A percentile compares a stretch with the other conserved stretches of the same genome.
Conservation (phyloP, 1,140 invertebrate genomes). For the Periplaneta americana region DNA sequence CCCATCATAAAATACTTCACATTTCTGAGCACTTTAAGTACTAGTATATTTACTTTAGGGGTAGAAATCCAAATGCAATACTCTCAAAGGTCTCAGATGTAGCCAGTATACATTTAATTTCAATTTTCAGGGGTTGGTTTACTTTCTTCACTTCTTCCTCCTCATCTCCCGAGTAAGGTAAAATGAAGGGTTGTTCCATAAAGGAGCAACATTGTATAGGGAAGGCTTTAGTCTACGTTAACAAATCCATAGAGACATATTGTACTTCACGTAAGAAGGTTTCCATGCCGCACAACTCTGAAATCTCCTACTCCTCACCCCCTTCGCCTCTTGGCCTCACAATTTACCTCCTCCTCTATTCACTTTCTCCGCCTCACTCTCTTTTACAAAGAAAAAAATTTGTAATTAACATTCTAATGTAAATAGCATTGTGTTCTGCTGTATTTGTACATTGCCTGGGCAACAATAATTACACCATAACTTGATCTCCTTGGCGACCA, state of each 20-base stretch:
- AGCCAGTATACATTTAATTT: not conserved
- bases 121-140: not conserved
- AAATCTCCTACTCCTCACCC: too few relatives aligned
- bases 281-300: not conserved
- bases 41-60: too few relatives aligned
- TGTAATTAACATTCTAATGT: not conserved
- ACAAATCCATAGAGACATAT: not conserved
- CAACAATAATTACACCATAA: not conserved
- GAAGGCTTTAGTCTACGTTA: not conserved
- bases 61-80: too few relatives aligned
- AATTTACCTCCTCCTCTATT: not conserved
- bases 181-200: not conserved
- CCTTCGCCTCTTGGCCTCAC: not conserved
- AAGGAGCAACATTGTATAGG: not conserved
- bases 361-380: too few relatives aligned
- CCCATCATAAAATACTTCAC: too few relatives aligned
- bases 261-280: not conserved
- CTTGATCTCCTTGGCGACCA: not conserved
- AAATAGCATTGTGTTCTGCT: not conserved
- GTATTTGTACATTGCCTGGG: not conserved
- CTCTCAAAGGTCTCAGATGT: too few relatives aligned
- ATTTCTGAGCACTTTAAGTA: too few relatives aligned
- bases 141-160: not conserved
- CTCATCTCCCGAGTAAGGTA: too few relatives aligned
- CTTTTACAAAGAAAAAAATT: too few relatives aligned